These are phyloP conservation scores for Salmo trutta DNA, from an alignment of 2,797 vertebrate species.

Conservation along the genomic window DNA sequence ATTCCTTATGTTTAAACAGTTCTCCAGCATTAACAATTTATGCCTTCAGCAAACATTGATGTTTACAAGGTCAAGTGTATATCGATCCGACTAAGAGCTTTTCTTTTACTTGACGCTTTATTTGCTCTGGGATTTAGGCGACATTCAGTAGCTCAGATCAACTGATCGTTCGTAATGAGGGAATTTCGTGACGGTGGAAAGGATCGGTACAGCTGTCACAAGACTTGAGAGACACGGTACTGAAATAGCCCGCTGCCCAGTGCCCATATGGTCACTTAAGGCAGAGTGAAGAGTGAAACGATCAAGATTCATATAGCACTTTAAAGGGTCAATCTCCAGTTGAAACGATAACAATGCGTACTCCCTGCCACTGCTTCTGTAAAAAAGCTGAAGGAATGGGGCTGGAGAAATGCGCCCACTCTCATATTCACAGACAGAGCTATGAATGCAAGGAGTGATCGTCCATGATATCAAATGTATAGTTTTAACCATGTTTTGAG, in stretches of 20 bases:
- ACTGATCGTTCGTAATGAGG: slow-evolving; percentile 47
- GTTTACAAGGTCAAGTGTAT: slow-evolving; percentile 88
- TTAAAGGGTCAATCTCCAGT: no score
- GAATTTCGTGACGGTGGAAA: slow-evolving; percentile 25
- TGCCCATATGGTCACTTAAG: slow-evolving; percentile 23
- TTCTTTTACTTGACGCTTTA: slow-evolving; percentile 37
- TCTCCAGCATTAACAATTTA: slow-evolving; percentile 70
- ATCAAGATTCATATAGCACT: no score
- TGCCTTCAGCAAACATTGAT: slow-evolving; percentile 86
- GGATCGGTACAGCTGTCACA: slow-evolving; percentile 25
- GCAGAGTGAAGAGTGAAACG: slow-evolving; percentile 9
- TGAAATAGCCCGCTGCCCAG: slow-evolving; percentile 23
- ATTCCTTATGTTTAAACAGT: slow-evolving; percentile 40
- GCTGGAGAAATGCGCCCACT: no score
- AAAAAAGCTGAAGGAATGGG: no score
- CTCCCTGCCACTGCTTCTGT: no score
- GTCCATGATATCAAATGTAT: no score
- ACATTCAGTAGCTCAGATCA: slow-evolving; percentile 39
- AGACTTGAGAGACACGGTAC: slow-evolving; percentile 3
- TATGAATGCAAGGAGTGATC: no score
- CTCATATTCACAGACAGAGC: no score
- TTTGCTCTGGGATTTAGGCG: slow-evolving; percentile 29
- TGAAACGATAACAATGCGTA: no score
- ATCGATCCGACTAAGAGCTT: slow-evolving; percentile 52
- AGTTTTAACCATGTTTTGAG: no score